Conservation (phyloP, 1,140 invertebrate genomes). For the Platyscapa corneri region DNA sequence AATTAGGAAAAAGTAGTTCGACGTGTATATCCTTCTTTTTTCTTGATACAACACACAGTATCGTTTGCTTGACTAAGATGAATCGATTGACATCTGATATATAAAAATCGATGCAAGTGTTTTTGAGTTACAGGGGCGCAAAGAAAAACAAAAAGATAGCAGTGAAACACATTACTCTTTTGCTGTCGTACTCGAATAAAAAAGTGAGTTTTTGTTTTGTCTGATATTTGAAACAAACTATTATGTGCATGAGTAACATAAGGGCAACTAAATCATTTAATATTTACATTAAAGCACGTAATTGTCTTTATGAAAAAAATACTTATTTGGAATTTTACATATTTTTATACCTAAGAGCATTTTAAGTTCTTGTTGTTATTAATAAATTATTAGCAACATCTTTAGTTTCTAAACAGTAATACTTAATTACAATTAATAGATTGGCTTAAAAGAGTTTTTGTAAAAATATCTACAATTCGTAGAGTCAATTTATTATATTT, state of each 20-base stretch:
- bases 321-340: too few relatives aligned
- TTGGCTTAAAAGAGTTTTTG: too few relatives aligned
- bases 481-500: too few relatives aligned
- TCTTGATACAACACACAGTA: background rate
- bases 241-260: background rate
- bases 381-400: too few relatives aligned
- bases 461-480: too few relatives aligned
- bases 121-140: background rate
- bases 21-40: background rate
- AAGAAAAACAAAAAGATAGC: background rate
- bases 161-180: background rate
- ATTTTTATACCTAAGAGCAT: too few relatives aligned
- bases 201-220: background rate
- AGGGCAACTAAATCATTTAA: background rate
- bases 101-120: slow-evolving; percentile 11
- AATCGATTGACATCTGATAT: slow-evolving; percentile 16
- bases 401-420: too few relatives aligned
- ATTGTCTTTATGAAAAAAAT: background rate
- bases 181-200: background rate
- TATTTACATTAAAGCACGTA: background rate
- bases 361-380: too few relatives aligned
- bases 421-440: too few relatives aligned
- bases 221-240: background rate
- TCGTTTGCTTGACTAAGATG: background rate
- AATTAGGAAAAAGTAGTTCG: background rate